Evolutionary conservation across 2,888 invertebrate species (phyloP), one percentile per base, ranked within the genome.

Genomic region (Hypomecis punctinalis): DNA sequence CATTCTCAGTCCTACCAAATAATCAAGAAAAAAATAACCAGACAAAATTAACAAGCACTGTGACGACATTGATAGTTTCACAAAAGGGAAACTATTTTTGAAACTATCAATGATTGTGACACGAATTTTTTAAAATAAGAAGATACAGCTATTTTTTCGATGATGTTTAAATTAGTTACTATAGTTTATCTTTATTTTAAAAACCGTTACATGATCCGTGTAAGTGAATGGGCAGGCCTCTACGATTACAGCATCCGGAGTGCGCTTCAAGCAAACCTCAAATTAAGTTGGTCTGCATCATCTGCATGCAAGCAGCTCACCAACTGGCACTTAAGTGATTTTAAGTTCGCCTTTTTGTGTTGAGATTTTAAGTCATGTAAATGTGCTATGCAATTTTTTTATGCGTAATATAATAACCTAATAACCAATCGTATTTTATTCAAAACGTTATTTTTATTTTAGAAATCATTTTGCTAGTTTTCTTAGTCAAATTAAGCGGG

Each of bases 221-320:
- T 78, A 78, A 80, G 77, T 75, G 76, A 77, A 81, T 77, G 79
- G 76, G 76, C 73, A 74, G 76, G 66, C 72, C 71, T 76, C 77
- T 80, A 77, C 74, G 70, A 79, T 85, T 83, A 84, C 82, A 81
- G 82, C 80, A 84, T 85, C 84, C 83, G 80, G 81, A 77, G 76
- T 69, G 71, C 69, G 70, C 76, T 79, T 80, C 74, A 71, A 51
- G 42, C 51, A 55, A 61, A 62, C 51, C 58, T 62, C 54, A 66
- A 62, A 62, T 66, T 59, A 62, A 46, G 53, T 49, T 56, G n/a
- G 62, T 48, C 58, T 62, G 66, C 55, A 45, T 61, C 33, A 61
- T 61, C 42, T 40, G 54, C 66, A 42, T 61, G 53, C 48, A 61
- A 54, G 53, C 37, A 53, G 53, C 37, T 59, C 47, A 54, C 49